Evolutionary conservation across 2,888 invertebrate species (phyloP).

Genomic region (Eristalis tenax): DNA sequence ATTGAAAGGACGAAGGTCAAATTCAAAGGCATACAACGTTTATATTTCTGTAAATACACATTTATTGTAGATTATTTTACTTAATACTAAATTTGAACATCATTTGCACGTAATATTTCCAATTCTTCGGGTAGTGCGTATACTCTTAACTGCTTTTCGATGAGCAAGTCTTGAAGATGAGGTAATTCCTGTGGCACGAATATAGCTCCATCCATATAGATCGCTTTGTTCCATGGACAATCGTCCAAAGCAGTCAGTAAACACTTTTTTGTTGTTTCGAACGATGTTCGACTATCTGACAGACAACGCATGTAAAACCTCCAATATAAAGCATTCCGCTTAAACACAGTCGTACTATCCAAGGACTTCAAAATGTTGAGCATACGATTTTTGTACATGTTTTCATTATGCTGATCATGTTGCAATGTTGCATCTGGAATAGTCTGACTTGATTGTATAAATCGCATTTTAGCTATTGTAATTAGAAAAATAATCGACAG

Average conservation of each 20-base stretch:
- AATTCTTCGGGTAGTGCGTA: conserved; percentile 90
- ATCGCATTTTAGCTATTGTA: conserved; percentile 79
- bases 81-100: conserved; percentile 27
- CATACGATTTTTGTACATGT: conserved; percentile 76
- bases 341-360: conserved; percentile 73
- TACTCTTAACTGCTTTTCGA: conserved; percentile 88
- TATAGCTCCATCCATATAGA: conserved; percentile 86
- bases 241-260: conserved; percentile 84
- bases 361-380: conserved; percentile 76
- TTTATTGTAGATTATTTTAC: not conserved
- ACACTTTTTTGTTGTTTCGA: conserved; percentile 78
- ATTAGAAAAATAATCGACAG: conserved; percentile 82
- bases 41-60: not conserved
- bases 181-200: conserved; percentile 85
- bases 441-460: conserved; percentile 50
- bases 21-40: not conserved
- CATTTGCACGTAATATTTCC: conserved; percentile 82
- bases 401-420: conserved; percentile 72
- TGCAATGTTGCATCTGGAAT: conserved; percentile 12
- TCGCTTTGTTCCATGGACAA: conserved; percentile 85
- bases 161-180: conserved; percentile 88
- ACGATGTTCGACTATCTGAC: conserved; percentile 77
- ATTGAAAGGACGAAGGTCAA: not conserved
- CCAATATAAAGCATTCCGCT: conserved; percentile 83
- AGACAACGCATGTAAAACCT: conserved; percentile 85